phyloP scores from a whole-genome alignment of 2,113 vertebrate species.

The Baryphthengus martii region DNA sequence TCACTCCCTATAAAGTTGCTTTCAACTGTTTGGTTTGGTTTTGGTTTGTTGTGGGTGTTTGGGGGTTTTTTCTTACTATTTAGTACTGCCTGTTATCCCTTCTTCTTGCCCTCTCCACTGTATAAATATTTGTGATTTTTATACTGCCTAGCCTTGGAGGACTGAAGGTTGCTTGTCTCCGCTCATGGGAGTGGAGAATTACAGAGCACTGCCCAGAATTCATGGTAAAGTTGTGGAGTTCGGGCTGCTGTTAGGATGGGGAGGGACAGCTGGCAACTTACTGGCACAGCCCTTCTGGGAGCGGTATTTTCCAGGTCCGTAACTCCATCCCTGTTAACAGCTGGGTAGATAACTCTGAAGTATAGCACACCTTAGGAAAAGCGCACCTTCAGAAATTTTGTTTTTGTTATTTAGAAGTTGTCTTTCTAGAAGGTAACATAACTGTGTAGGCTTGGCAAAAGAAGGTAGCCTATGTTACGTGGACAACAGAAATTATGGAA shows the following conservation, averaged over 20 bases:
- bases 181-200: not conserved
- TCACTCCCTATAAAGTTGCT: conserved; percentile 6
- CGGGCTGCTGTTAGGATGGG: not conserved
- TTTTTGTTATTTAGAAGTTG: not conserved
- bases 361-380: not conserved
- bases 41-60: not conserved
- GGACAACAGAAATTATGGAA: not conserved
- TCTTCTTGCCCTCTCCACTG: not conserved
- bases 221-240: accelerated
- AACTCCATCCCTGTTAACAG: not conserved
- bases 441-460: not conserved
- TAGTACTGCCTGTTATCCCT: not conserved
- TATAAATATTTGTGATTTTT: not conserved
- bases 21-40: not conserved
- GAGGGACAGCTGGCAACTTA: not conserved
- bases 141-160: not conserved
- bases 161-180: not conserved
- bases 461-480: not conserved
- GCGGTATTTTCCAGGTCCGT: not conserved
- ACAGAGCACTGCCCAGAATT: not conserved
- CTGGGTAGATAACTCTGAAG: not conserved
- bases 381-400: not conserved
- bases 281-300: not conserved
- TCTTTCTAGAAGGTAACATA: not conserved
- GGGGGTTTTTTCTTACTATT: not conserved